phyloP scores from a whole-genome alignment of 1,140 invertebrate species.

The Prorops nasuta region DNA sequence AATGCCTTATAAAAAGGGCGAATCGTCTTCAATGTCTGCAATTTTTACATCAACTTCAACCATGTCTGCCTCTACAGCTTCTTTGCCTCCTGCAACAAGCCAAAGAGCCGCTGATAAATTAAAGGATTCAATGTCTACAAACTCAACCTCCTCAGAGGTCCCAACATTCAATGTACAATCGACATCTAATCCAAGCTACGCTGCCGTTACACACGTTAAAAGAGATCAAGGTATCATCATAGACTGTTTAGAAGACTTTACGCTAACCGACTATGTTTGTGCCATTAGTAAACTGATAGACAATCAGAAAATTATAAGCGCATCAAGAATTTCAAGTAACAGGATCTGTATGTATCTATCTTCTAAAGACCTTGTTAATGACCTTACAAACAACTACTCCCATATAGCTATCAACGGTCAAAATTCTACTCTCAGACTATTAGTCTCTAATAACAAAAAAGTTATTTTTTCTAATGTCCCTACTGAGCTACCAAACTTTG shows the following conservation, averaged over 20 bases:
- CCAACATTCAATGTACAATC: too few species aligned
- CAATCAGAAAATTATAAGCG: background rate
- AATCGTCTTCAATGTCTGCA: too few species aligned
- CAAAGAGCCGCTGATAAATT: too few species aligned
- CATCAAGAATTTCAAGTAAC: slow-evolving; percentile 3
- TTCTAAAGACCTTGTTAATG: background rate
- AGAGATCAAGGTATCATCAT: background rate
- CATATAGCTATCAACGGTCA: background rate
- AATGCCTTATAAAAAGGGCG: too few species aligned
- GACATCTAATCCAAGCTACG: background rate
- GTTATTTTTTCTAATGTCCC: slow-evolving; percentile 1
- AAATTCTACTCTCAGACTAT: background rate
- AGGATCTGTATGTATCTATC: background rate
- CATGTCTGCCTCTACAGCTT: too few species aligned
- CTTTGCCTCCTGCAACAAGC: too few species aligned
- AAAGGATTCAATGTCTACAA: too few species aligned
- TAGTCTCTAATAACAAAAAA: background rate
- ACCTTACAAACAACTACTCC: background rate
- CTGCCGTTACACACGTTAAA: background rate
- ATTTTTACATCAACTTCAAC: too few species aligned
- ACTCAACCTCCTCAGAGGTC: too few species aligned
- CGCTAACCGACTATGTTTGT: background rate
- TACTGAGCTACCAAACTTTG: background rate
- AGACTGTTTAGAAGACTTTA: background rate
- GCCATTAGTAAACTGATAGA: background rate